Evolutionary conservation across 2,113 vertebrate species (phyloP).

Genomic region (Malurus cyaneus): DNA sequence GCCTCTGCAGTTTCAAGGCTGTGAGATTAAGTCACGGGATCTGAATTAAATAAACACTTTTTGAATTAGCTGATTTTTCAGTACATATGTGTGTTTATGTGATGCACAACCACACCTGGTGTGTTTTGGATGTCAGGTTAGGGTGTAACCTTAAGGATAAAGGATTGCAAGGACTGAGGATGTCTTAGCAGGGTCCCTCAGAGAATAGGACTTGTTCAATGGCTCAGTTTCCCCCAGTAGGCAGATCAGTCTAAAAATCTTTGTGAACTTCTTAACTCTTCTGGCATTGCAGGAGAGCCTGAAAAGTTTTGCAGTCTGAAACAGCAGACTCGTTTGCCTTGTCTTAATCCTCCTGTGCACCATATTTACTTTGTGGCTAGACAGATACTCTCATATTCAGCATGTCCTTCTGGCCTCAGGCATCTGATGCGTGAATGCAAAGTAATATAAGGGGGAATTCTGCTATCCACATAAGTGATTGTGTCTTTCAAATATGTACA

Average conservation of each 20-base stretch:
- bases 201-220: background rate
- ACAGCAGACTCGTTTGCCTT: background rate
- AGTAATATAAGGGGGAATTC: background rate
- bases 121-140: background rate
- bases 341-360: background rate
- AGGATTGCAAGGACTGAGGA: background rate
- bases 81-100: rapidly evolving
- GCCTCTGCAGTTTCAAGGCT: background rate
- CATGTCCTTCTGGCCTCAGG: conserved; percentile 18
- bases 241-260: background rate
- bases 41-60: background rate
- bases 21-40: background rate
- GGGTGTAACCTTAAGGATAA: background rate
- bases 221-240: background rate
- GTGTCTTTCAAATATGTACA: conserved; percentile 21
- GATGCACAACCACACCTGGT: background rate
- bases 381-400: conserved; percentile 18
- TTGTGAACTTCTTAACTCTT: background rate
- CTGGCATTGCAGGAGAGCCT: background rate
- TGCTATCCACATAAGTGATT: background rate
- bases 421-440: background rate
- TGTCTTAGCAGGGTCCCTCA: background rate
- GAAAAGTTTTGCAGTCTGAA: background rate
- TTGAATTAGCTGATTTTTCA: background rate
- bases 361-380: conserved; percentile 46